These are phyloP conservation scores for Platysternon megacephalum DNA, from an alignment of 2,113 vertebrate species.

Conservation along the genomic window DNA sequence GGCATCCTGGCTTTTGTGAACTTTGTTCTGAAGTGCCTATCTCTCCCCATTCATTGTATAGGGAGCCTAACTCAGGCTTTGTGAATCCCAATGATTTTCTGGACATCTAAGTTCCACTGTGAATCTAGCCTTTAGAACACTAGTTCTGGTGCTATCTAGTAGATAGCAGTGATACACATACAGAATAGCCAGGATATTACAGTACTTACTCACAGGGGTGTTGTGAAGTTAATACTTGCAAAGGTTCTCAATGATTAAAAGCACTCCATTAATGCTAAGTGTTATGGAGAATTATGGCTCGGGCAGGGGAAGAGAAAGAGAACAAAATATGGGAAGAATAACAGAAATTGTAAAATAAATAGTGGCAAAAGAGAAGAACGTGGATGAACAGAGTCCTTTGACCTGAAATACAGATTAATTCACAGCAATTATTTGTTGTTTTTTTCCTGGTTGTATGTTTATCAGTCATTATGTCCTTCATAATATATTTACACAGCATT, in stretches of 20 bases:
- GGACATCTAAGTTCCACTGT: background rate
- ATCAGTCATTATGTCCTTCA: slow-evolving; percentile 27
- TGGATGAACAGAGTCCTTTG: background rate
- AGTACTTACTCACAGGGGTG: background rate
- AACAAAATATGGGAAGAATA: slow-evolving; percentile 12
- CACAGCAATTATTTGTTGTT: background rate
- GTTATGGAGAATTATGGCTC: background rate
- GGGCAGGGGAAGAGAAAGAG: background rate
- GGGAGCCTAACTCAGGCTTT: background rate
- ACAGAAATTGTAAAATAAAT: background rate
- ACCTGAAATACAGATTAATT: background rate
- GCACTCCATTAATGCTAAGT: background rate
- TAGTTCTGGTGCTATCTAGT: background rate
- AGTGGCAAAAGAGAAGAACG: background rate
- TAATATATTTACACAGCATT: slow-evolving; percentile 15
- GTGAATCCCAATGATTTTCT: background rate
- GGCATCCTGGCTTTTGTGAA: background rate
- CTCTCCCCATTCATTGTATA: background rate
- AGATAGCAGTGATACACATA: background rate
- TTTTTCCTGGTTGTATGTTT: background rate
- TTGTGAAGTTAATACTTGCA: background rate
- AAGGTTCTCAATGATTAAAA: background rate
- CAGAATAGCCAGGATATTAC: background rate
- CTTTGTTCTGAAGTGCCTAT: background rate
- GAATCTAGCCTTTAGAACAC: background rate